phyloP scores from a whole-genome alignment of 2,797 vertebrate species.

The Microcaecilia unicolor region DNA sequence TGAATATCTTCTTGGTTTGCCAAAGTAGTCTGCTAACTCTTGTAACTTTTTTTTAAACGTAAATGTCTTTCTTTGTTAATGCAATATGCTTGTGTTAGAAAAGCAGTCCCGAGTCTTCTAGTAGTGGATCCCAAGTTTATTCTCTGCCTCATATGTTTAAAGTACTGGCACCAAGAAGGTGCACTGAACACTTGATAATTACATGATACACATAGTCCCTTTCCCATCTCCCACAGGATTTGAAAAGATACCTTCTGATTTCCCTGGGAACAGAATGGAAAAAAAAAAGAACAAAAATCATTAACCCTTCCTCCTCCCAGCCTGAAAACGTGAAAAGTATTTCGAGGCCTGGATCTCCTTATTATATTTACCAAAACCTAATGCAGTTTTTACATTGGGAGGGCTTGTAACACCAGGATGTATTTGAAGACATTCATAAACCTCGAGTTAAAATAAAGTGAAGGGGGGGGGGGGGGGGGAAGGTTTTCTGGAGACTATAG shows the following conservation, averaged over 20 bases:
- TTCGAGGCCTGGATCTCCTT: too few species aligned
- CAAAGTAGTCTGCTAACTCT: too few species aligned
- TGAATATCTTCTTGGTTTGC: too few species aligned
- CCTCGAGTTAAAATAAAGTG: fast-evolving
- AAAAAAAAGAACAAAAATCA: too few species aligned
- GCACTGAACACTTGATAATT: not conserved
- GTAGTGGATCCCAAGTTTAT: too few species aligned
- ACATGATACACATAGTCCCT: too few species aligned
- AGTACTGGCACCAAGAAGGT: too few species aligned
- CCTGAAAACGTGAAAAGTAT: too few species aligned
- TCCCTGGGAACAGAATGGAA: not conserved
- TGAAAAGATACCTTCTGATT: not conserved
- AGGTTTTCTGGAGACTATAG: fast-evolving
- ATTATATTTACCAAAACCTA: fast-evolving
- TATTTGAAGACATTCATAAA: fast-evolving
- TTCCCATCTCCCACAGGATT: not conserved
- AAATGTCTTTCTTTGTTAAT: too few species aligned
- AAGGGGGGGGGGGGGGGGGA: fast-evolving
- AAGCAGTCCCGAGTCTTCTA: not conserved
- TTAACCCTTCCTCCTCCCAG: too few species aligned
- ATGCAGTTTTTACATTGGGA: not conserved
- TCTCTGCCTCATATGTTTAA: too few species aligned
- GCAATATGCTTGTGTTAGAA: not conserved
- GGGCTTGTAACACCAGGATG: fast-evolving
- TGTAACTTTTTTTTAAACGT: not conserved